Base-by-base conservation (phyloP, 2,888 invertebrate species). In the Odontocolon sp. region DNA sequence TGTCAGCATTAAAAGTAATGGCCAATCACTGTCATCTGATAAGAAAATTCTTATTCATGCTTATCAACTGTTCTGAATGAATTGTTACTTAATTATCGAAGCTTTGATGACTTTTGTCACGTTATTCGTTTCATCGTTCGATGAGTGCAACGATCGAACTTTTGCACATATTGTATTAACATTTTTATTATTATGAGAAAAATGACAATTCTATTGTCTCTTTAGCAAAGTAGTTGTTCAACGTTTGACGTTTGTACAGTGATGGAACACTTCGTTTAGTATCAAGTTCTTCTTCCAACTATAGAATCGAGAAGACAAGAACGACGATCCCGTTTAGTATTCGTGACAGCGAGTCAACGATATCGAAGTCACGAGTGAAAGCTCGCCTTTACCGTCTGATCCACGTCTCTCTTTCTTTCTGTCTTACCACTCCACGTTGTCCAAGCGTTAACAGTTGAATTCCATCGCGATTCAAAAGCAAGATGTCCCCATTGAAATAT, bases 301-400 rank as follows among this genome's bases (percentile, higher is more conserved):
- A 21, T 16, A 8, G 8, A 33, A 16, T 33, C 54, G 42, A 3
- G 8, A 8, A n/a, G 8, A n/a, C 63, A 23, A 21, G 42, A 45
- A 45, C 56, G 42, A 52, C n/a, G 36, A 23, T 40, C 31, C 28
- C 56, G 67, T 67, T 67, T 67, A 33, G 67, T 56, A 67, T 67
- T 67, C 67, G 67, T 67, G 56, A 56, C 56, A 45, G 54, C 42
- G 67, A 67, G 42, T 67, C 54, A 26, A 67, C 56, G 56, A 56
- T 67, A 56, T 45, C 67, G 45, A 33, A 67, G 56, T 33, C 56
- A 67, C 45, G 67, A 67, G 67, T 67, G 67, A 67, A 67, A 67
- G 67, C 67, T 21, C 33, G n/a, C 28, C 16, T 3, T 45, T 26
- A 1, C 40, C 42, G 42, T 45, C 31, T n/a, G 64, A 67, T 56